Percentiles rank a stretch among this genome's conserved stretches.
Evolutionary conservation across 1,140 invertebrate genomes (phyloP).

Genomic region (Arion vulgaris): DNA sequence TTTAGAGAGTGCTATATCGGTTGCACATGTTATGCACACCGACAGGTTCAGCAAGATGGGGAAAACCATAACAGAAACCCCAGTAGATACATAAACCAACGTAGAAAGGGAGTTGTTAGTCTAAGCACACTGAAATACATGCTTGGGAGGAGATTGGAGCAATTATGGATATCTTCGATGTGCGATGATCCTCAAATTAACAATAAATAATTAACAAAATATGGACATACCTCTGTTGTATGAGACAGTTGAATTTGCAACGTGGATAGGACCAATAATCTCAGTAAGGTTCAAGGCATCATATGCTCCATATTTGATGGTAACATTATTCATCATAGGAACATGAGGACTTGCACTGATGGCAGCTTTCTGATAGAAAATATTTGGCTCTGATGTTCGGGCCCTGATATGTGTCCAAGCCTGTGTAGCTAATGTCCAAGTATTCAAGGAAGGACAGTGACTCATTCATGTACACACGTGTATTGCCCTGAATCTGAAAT

Average conservation of each 20-base stretch:
- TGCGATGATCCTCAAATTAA: too few relatives aligned
- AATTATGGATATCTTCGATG: too few relatives aligned
- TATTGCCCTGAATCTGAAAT: constrained; percentile 32
- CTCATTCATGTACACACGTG: constrained; percentile 71
- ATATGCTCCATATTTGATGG: constrained; percentile 87
- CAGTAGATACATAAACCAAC: too few relatives aligned
- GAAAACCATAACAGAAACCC: too few relatives aligned
- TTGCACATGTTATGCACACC: too few relatives aligned
- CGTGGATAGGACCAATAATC: constrained; percentile 84
- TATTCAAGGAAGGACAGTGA: constrained; percentile 86
- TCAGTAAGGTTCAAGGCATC: constrained; percentile 92
- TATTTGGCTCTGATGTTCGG: constrained; percentile 67
- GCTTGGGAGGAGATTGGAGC: too few relatives aligned
- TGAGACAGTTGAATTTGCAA: constrained; percentile 86
- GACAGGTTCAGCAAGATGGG: too few relatives aligned
- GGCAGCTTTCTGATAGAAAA: constrained; percentile 87
- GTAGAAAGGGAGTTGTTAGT: too few relatives aligned
- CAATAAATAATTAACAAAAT: too few relatives aligned
- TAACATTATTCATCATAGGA: constrained; percentile 85
- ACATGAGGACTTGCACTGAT: constrained; percentile 89
- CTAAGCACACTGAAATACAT: too few relatives aligned
- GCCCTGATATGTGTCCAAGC: constrained; percentile 71
- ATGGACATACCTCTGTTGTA: constrained; percentile 83
- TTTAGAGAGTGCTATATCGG: too few relatives aligned
- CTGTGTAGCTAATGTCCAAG: constrained; percentile 88